phyloP scores from a whole-genome alignment of 2,888 invertebrate genomes.

The Cheilosia urbana region DNA sequence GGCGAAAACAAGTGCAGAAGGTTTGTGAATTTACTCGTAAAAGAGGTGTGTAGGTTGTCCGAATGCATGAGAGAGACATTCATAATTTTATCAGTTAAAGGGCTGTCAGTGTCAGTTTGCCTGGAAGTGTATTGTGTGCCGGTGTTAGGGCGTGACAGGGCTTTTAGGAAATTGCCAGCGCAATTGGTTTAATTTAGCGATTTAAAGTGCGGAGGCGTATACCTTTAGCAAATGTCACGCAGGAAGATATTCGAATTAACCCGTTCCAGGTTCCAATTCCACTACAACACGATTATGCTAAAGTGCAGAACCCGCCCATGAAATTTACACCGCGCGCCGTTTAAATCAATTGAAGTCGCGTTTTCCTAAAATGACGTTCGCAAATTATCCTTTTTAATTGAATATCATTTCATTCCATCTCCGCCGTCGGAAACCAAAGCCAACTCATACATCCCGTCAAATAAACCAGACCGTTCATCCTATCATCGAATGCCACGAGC shows the following conservation, averaged over 20 bases:
- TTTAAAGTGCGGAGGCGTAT: not conserved
- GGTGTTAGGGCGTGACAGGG: conserved; percentile 28
- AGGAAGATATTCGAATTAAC: too few species aligned
- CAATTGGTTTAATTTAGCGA: not conserved
- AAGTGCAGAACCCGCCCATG: too few species aligned
- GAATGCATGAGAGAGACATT: not conserved
- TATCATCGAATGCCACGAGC: conserved; percentile 1
- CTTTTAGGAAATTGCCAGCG: conserved; percentile 10
- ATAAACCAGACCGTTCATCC: not conserved
- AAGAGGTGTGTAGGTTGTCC: conserved; percentile 33
- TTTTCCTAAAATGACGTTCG: not conserved
- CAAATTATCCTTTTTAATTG: conserved; percentile 44
- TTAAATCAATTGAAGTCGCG: too few species aligned
- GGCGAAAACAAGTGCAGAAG: not conserved
- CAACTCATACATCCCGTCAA: conserved; percentile 28
- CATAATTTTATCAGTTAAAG: conserved; percentile 31
- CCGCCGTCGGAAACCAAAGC: conserved; percentile 42
- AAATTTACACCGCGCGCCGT: too few species aligned
- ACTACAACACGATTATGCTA: too few species aligned
- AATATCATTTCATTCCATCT: conserved; percentile 31
- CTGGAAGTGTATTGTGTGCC: conserved; percentile 14
- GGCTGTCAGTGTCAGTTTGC: conserved; percentile 28
- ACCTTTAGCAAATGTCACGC: not conserved
- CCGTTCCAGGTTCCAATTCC: too few species aligned
- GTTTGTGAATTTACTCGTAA: conserved; percentile 28